Conservation (phyloP, 2,888 invertebrate species). For the Myopa testacea region DNA sequence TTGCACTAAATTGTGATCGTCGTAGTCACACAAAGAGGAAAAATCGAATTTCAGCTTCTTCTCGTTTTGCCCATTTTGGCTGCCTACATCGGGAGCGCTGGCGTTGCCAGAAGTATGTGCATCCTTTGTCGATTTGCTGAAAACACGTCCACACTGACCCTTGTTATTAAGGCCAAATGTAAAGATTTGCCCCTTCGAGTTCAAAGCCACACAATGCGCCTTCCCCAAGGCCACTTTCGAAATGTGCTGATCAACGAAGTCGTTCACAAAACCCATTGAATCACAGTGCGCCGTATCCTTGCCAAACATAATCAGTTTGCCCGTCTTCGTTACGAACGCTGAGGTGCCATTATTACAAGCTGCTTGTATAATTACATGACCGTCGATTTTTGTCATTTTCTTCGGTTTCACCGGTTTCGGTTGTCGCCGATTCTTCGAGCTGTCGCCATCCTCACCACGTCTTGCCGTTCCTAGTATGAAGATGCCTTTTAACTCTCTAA, state of each 20-base stretch:
- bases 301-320: conserved; percentile 92
- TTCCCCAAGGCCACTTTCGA: conserved; percentile 89
- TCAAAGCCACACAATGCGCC: conserved; percentile 93
- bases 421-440: conserved; percentile 81
- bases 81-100: conserved; percentile 36
- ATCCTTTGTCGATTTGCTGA: conserved; percentile 70
- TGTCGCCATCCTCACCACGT: conserved; percentile 94
- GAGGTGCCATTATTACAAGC: conserved; percentile 97
- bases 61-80: conserved; percentile 47
- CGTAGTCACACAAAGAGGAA: conserved; percentile 69
- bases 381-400: conserved; percentile 90
- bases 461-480: conserved; percentile 80
- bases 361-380: conserved; percentile 82
- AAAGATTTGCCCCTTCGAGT: conserved; percentile 88
- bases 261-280: conserved; percentile 78
- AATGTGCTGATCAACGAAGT: conserved; percentile 79
- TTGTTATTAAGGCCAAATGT: conserved; percentile 98
- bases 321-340: conserved; percentile 90
- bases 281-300: conserved; percentile 92
- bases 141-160: conserved; percentile 95
- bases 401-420: conserved; percentile 93
- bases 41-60: conserved; percentile 62
- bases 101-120: conserved; percentile 40
- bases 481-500: not conserved
- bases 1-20: conserved; percentile 70